Conservation (phyloP, 2,888 invertebrate species). For the Tigriopus californicus region DNA sequence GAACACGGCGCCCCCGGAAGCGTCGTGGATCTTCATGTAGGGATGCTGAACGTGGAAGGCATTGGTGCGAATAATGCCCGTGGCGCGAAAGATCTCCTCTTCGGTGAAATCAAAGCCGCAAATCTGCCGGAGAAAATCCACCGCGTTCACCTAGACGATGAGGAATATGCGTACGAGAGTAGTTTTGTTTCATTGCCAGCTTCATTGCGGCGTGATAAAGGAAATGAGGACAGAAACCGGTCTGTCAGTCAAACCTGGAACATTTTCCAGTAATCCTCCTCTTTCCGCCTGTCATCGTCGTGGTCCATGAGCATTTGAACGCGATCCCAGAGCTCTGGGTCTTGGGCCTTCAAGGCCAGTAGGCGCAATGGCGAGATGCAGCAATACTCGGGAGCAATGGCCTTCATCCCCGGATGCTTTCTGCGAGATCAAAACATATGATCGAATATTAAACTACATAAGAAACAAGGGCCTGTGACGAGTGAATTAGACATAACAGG, state of each 20-base stretch:
- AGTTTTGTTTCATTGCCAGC: no score
- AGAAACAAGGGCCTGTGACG: no score
- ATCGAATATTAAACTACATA: not conserved
- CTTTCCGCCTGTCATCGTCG: not conserved
- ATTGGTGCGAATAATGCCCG: slow-evolving; percentile 14
- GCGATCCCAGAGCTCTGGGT: not conserved
- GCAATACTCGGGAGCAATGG: slow-evolving; percentile 7
- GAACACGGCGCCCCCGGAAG: not conserved
- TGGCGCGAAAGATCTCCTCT: not conserved
- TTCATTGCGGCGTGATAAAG: no score
- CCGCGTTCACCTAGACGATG: slow-evolving; percentile 5
- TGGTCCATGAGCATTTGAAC: slow-evolving; percentile 11
- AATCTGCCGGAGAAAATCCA: not conserved
- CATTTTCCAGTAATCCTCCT: slow-evolving; percentile 9
- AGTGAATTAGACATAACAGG: no score
- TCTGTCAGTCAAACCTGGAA: slow-evolving; percentile 1
- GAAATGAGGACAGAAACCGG: no score
- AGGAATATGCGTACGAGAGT: no score
- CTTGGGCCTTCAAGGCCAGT: not conserved
- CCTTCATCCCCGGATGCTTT: not conserved
- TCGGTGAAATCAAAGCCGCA: slow-evolving; percentile 5
- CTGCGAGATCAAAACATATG: not conserved
- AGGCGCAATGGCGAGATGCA: slow-evolving; percentile 3
- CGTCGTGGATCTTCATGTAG: not conserved
- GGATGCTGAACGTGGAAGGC: slow-evolving; percentile 2